These are phyloP conservation scores for Thaumatotibia leucotreta DNA, from an alignment of 1,140 invertebrate genomes.

Conservation along the genomic window DNA sequence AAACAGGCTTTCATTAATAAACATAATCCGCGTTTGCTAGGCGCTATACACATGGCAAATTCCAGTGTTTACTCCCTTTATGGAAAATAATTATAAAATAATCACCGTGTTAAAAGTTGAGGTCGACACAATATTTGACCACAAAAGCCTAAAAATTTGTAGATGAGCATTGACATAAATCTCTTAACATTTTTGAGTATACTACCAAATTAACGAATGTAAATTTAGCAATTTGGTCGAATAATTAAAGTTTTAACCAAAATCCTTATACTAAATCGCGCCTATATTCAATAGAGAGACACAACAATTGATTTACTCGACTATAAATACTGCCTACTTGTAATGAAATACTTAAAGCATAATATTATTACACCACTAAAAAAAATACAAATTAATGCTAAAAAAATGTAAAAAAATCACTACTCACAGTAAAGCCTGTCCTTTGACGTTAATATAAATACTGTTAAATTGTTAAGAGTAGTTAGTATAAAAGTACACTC, in stretches of 20 bases:
- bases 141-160: not conserved
- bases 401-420: not conserved
- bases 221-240: not conserved
- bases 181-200: not conserved
- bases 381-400: not conserved
- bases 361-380: not conserved
- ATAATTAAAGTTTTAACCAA: not conserved
- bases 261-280: not conserved
- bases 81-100: too few species aligned
- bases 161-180: not conserved
- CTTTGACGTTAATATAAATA: slow-evolving; percentile 5
- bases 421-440: slow-evolving; percentile 1
- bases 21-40: too few species aligned
- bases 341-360: not conserved
- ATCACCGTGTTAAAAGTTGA: not conserved
- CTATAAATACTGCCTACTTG: not conserved
- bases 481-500: too few species aligned
- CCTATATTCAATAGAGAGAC: slow-evolving; percentile 2
- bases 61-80: too few species aligned
- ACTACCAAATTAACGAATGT: not conserved
- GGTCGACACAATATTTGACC: not conserved
- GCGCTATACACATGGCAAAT: too few species aligned
- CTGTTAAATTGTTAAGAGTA: slow-evolving; percentile 3
- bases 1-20: too few species aligned
- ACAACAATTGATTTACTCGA: not conserved